Base-by-base conservation (phyloP, 2,888 invertebrate species). In the Melieria crassipennis region DNA sequence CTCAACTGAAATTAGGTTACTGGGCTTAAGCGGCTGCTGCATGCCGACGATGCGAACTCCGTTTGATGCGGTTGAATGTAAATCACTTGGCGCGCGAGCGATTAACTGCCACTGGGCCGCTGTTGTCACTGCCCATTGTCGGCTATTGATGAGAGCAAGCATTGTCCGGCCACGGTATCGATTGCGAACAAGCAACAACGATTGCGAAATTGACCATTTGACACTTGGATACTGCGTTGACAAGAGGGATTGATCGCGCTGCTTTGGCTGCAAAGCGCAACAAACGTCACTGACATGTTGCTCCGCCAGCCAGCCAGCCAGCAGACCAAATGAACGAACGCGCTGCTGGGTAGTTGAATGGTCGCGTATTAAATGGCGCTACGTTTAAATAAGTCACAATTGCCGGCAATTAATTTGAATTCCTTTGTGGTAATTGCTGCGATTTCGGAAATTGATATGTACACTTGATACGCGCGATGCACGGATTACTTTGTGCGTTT, bases 371-470 rank as follows among this genome's bases (percentile, higher is more conserved):
- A 77, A 79, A 81, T 79, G 82, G 80, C 81, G 81, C 79, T 80
- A 73, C 73, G 76, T 64, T 75, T 75, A 80, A 80, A 77, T 77
- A 80, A 82, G 78, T 74, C 78, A 77, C 80, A 82, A 81, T 81
- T 81, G 79, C 75, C 75, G 76, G 76, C 81, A 82, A 81, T 82
- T 81, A 82, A 82, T 81, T 81, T 80, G 76, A 82, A 80, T 81
- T 82, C 76, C 79, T 76, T 73, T 30, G 62, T 74, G 30, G 30
- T 30, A 30, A 72, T 75, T 75, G 77, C 76, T 78, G 77, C 68
- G 82, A 83, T 83, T 82, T 82, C 69, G 61, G 61, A 61, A 61
- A 45, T 30, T 58, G 58, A 58, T 58, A 58, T 58, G 30, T 30
- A 30, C 30, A 30, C 30, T 30, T 30, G 30, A 30, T 30, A 2